These are phyloP conservation scores for Proisotoma minuta DNA, from an alignment of 2,888 invertebrate genomes.

Conservation along the genomic window DNA sequence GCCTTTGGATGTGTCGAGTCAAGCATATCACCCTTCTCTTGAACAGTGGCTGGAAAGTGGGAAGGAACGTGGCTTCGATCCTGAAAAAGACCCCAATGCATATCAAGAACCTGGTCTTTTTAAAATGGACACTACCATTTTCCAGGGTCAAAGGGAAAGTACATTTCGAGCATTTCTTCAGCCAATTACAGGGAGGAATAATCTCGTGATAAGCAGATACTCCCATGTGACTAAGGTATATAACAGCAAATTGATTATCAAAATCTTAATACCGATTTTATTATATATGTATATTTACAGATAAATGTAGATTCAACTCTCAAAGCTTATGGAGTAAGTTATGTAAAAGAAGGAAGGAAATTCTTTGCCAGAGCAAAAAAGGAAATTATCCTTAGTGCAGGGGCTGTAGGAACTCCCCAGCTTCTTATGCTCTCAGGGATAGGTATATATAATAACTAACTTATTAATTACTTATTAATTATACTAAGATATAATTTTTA, in stretches of 20 bases:
- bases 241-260: background rate
- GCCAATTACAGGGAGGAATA: constrained; percentile 28
- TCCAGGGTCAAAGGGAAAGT: constrained; percentile 33
- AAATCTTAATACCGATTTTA: background rate
- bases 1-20: constrained; percentile 32
- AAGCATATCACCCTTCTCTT: constrained; percentile 22
- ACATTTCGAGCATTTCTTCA: constrained; percentile 33
- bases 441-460: too few species aligned
- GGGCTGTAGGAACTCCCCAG: constrained; percentile 37
- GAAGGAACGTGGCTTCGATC: constrained; percentile 33
- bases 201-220: constrained; percentile 38
- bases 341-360: constrained; percentile 32
- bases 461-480: too few species aligned
- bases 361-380: constrained; percentile 30
- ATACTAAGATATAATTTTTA: too few species aligned
- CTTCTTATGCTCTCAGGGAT: constrained; percentile 42
- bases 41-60: constrained; percentile 35
- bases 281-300: constrained; percentile 10
- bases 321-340: constrained; percentile 41
- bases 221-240: constrained; percentile 33
- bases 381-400: constrained; percentile 40
- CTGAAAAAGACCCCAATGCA: constrained; percentile 31
- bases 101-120: constrained; percentile 23
- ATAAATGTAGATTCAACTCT: constrained; percentile 35
- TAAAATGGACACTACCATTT: constrained; percentile 30